Evolutionary conservation across 1,140 invertebrate species (phyloP).

Genomic region (Mamestra configurata): DNA sequence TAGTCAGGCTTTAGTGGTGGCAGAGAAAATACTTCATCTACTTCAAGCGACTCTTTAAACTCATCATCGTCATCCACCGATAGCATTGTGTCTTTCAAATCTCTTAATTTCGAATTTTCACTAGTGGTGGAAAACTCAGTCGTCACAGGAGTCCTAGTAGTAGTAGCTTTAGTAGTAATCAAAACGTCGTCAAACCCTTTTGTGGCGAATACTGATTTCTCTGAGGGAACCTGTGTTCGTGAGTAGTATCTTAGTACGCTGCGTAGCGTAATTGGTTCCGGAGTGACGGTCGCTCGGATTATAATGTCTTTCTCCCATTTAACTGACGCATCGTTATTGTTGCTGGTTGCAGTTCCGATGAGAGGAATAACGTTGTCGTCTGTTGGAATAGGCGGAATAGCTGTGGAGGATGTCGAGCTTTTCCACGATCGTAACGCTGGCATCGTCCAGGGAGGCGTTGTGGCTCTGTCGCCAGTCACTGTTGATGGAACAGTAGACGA

Average conservation of each 20-base stretch:
- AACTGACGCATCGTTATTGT: constrained; percentile 74
- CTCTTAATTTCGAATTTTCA: constrained; percentile 71
- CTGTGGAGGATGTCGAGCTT: constrained; percentile 69
- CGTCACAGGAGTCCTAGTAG: constrained; percentile 62
- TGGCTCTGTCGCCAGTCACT: constrained; percentile 65
- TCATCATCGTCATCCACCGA: constrained; percentile 84
- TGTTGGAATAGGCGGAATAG: constrained; percentile 69
- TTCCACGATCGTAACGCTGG: constrained; percentile 80
- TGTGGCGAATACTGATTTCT: constrained; percentile 63
- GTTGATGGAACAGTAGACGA: constrained; percentile 63
- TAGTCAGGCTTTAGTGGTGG: constrained; percentile 76
- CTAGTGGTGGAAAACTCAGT: constrained; percentile 67
- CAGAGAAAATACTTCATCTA: constrained; percentile 83
- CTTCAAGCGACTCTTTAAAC: constrained; percentile 83
- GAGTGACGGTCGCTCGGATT: constrained; percentile 75
- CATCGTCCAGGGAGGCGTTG: constrained; percentile 78
- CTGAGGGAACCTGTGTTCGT: constrained; percentile 67
- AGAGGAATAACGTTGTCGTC: constrained; percentile 70
- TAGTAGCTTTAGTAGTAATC: constrained; percentile 76
- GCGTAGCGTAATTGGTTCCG: constrained; percentile 70
- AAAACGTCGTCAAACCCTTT: constrained; percentile 77
- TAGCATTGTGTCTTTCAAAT: constrained; percentile 79
- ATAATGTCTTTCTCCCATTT: constrained; percentile 82
- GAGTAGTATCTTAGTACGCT: constrained; percentile 74
- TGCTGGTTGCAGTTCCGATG: constrained; percentile 69